These are phyloP conservation scores for Malthinus flaveolus DNA, from an alignment of 2,888 invertebrate species.

Conservation along the genomic window DNA sequence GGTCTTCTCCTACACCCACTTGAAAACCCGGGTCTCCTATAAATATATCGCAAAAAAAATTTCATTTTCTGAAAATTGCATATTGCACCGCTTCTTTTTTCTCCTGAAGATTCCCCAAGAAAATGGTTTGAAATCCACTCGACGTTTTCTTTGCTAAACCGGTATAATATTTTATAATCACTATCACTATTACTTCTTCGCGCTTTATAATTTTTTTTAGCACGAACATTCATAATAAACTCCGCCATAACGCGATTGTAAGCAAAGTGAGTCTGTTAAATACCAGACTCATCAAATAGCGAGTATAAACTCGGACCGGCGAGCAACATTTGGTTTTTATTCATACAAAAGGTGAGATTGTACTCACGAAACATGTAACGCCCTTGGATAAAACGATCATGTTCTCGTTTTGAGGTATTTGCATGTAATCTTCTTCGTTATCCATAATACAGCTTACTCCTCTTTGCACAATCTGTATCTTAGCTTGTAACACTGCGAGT, in stretches of 20 bases:
- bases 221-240: slow-evolving; percentile 10
- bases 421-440: not conserved
- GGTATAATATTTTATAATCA: not conserved
- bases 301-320: too few relatives aligned
- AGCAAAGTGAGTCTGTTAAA: too few relatives aligned
- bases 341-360: too few relatives aligned
- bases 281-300: too few relatives aligned
- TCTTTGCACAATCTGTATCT: not conserved
- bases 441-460: not conserved
- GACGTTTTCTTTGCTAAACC: slow-evolving; percentile 13
- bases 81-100: slow-evolving; percentile 13
- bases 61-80: slow-evolving; percentile 12
- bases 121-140: slow-evolving; percentile 11
- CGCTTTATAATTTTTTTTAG: slow-evolving; percentile 14
- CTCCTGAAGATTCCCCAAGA: slow-evolving; percentile 8
- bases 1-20: slow-evolving; percentile 17
- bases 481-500: not conserved
- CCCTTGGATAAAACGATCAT: not conserved
- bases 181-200: slow-evolving; percentile 8
- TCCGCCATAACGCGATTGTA: too few relatives aligned
- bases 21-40: slow-evolving; percentile 19
- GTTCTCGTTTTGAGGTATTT: not conserved
- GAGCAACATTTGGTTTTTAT: too few relatives aligned
- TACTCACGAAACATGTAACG: not conserved
- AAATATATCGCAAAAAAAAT: slow-evolving; percentile 14